Conservation (phyloP, 2,797 vertebrate genomes). For the Micromesistius poutassou region DNA sequence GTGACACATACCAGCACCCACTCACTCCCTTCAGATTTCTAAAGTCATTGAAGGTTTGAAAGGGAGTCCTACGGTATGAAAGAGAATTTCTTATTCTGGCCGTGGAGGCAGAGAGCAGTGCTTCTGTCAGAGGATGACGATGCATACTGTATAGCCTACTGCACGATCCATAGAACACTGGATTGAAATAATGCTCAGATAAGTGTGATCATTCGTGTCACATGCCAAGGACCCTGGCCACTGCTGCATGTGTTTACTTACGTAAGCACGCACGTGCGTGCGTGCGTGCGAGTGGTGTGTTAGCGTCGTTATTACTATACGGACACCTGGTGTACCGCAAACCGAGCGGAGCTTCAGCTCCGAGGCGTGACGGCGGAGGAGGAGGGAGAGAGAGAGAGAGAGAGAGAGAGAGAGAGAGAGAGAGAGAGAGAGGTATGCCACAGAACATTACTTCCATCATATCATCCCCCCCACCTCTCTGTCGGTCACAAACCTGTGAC, state of each 20-base stretch:
- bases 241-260: too few species aligned
- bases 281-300: too few species aligned
- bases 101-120: not conserved
- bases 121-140: not conserved
- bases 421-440: not conserved
- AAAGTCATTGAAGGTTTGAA: not conserved
- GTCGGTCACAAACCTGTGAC: not conserved
- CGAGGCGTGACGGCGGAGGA: not conserved
- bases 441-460: not conserved
- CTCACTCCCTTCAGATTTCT: conserved; percentile 1
- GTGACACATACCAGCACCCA: not conserved
- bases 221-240: too few species aligned
- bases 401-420: too few species aligned
- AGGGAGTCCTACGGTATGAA: not conserved
- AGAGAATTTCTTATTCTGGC: too few species aligned
- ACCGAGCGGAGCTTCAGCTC: not conserved
- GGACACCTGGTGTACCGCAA: not conserved
- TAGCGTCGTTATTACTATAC: not conserved
- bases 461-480: not conserved
- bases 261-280: not conserved
- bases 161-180: too few species aligned
- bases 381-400: not conserved
- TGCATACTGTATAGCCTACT: too few species aligned
- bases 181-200: too few species aligned
- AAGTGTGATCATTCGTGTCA: too few species aligned